Base-by-base conservation (phyloP, 2,888 invertebrate genomes). In the Zeuzera pyrina region DNA sequence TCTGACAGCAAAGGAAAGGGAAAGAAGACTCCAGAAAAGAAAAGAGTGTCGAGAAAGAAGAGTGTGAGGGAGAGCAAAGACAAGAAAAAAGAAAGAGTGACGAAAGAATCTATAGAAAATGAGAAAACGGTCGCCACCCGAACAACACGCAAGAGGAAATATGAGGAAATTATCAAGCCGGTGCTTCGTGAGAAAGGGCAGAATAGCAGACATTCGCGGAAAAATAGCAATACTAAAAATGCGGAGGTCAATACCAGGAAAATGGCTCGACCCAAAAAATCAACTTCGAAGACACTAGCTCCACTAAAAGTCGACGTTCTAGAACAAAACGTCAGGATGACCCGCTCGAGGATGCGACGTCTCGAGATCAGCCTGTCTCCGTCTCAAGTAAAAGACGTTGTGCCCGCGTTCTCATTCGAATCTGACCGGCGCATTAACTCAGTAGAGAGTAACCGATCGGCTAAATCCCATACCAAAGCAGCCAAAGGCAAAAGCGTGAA, bases 101-200 rank as follows among this genome's bases (percentile, higher is more conserved):
- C 71, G 2, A 81, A 81, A 36, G 81, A 83, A 39, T 81, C 81
- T 0, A 81, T 81, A 29, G 81, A 83, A 36, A 83, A 83, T 28
- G 77, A 79, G 12, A 79, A 74, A 36, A 54, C 60, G 0, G 42
- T 44, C 1, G 51, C 55, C 1, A 62, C 65, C 0, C 49, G 69
- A 30, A 55, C 44, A 2, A 78, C 77, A 0, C 49, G 81, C 1
- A 83, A 83, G 39, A 44, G 81, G 12, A 65, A 59, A 10, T 53
- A 63, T 31, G 76, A 77, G 6, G 78, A 79, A 14, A 48, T 52
- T 0, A 12, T 53, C 0, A 81, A 73, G 35, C 77, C 78, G 0
- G 76, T 79, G 0, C 41, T 83, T 0, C 53, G 81, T n/a, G 81
- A 83, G 33, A 81, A 79, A 29, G 77, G 74, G 0, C 81, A 83